Conservation (phyloP, 2,888 invertebrate genomes). For the Oconnorella tubifera region DNA sequence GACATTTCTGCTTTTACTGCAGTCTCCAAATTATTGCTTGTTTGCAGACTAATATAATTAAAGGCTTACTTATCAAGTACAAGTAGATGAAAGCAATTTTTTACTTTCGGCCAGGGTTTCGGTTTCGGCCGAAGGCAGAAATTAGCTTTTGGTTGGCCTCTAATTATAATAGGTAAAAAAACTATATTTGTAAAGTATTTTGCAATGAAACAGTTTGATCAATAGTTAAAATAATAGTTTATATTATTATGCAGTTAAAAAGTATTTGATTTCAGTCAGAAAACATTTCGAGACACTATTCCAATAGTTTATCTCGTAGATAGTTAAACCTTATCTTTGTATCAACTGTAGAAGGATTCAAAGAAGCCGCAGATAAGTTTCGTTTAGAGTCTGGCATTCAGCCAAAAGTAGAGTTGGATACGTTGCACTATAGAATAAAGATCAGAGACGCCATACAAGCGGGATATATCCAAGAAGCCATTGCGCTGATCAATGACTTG, state of each 20-base stretch:
- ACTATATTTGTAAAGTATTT: too few relatives aligned
- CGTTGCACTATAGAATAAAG: constrained; percentile 70
- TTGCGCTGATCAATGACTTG: constrained; percentile 84
- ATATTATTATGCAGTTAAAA: background rate
- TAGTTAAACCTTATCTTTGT: background rate
- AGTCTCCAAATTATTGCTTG: too few relatives aligned
- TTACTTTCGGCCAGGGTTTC: too few relatives aligned
- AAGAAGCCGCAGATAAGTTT: constrained; percentile 95
- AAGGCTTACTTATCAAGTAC: too few relatives aligned
- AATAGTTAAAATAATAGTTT: too few relatives aligned
- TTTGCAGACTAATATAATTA: too few relatives aligned
- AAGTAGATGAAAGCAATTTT: too few relatives aligned
- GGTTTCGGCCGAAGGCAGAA: too few relatives aligned
- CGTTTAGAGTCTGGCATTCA: constrained; percentile 86
- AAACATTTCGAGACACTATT: background rate
- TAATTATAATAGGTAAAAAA: too few relatives aligned
- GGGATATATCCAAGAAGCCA: constrained; percentile 88
- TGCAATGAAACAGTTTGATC: too few relatives aligned
- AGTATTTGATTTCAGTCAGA: background rate
- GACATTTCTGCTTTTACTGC: too few relatives aligned
- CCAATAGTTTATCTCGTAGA: background rate
- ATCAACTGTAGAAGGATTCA: constrained; percentile 58
- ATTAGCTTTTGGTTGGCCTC: too few relatives aligned
- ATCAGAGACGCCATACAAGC: constrained; percentile 90
- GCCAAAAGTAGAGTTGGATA: constrained; percentile 74